Conservation (phyloP, 2,113 vertebrate genomes). For the Murina feae region DNA sequence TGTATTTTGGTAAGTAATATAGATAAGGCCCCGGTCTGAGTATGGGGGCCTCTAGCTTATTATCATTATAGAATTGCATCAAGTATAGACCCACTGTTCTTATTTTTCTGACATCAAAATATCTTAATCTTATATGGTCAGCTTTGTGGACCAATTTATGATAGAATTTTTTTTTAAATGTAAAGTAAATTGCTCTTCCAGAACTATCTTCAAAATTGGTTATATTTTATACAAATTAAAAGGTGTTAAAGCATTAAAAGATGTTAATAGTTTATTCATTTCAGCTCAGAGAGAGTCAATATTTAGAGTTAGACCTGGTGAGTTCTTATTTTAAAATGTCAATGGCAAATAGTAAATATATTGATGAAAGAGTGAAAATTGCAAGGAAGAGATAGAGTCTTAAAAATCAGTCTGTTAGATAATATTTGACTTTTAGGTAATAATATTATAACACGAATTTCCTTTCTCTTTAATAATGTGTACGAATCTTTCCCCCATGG, state of each 20-base stretch:
- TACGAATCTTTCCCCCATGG: conserved; percentile 65
- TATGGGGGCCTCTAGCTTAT: not conserved
- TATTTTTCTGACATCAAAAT: not conserved
- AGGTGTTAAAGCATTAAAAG: not conserved
- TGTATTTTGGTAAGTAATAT: not conserved
- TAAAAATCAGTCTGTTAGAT: conserved; percentile 67
- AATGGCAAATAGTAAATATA: not conserved
- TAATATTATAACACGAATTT: conserved; percentile 76
- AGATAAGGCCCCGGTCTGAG: not conserved
- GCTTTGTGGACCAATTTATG: not conserved
- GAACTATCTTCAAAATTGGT: not conserved
- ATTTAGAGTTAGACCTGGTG: not conserved
- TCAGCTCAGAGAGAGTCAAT: not conserved
- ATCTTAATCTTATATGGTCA: not conserved
- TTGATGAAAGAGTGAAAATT: not conserved
- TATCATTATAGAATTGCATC: not conserved
- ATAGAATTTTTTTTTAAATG: not conserved
- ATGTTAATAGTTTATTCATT: not conserved
- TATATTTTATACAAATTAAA: not conserved
- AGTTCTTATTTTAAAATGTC: conserved; percentile 8
- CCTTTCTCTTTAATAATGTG: conserved; percentile 70
- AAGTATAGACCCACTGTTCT: not conserved
- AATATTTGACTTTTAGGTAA: conserved; percentile 67
- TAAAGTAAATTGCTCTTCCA: not conserved
- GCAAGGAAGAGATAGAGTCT: not conserved